Percentiles rank a stretch among this genome's conserved stretches.
These are phyloP conservation scores for Papilio aristodemus DNA, from an alignment of 1,140 invertebrate species.

Conservation along the genomic window DNA sequence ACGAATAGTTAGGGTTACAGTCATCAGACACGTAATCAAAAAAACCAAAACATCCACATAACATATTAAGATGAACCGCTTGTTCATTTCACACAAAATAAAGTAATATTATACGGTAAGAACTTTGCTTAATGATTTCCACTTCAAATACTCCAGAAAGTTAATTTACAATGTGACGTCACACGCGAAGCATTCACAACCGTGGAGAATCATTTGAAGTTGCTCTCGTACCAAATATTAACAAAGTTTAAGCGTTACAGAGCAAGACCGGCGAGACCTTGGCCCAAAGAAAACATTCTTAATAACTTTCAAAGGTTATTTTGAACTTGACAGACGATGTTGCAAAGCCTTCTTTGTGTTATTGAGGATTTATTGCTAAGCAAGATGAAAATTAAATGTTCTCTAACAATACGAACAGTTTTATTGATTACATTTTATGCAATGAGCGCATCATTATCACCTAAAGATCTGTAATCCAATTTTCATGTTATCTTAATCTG, in stretches of 20 bases:
- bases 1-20: no score
- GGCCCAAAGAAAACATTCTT: slow-evolving; percentile 5
- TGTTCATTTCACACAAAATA: no score
- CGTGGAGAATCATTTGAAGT: neutral
- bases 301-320: slow-evolving; percentile 13
- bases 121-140: neutral
- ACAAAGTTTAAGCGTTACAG: neutral
- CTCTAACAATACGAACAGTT: neutral
- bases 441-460: neutral
- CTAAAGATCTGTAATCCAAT: no score
- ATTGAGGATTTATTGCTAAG: neutral
- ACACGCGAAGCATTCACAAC: neutral
- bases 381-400: neutral
- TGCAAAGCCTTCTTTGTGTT: neutral
- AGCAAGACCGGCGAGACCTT: neutral
- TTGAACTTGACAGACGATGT: neutral
- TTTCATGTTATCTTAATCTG: no score
- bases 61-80: no score
- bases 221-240: neutral
- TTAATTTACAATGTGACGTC: neutral
- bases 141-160: neutral
- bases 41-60: no score
- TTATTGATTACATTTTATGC: neutral
- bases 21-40: no score
- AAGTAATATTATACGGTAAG: neutral